A percentile compares a stretch with the other conserved stretches of the same genome.
phyloP scores from a whole-genome alignment of 2,113 vertebrate genomes.

The Ceyx melanurus region DNA sequence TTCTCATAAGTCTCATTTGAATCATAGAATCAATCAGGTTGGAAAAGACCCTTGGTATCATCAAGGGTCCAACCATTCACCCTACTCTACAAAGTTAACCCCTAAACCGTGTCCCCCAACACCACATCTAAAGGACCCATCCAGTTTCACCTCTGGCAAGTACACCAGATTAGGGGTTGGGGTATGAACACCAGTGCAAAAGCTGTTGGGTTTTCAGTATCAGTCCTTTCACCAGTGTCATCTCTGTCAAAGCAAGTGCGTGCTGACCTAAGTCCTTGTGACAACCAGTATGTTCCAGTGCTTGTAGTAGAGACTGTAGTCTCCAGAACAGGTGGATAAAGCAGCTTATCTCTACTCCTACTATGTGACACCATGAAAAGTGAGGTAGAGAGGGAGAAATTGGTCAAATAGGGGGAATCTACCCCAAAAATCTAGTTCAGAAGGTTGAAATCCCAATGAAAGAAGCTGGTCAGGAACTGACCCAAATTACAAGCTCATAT shows the following conservation, averaged over 20 bases:
- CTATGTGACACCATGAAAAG: background rate
- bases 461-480: background rate
- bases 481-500: background rate
- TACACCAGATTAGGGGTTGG: fast-evolving
- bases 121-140: no score
- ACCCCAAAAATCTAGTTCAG: background rate
- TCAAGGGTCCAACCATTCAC: no score
- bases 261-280: background rate
- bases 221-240: background rate
- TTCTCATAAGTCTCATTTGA: background rate
- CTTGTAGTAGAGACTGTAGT: background rate
- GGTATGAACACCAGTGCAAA: background rate
- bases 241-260: background rate
- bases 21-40: no score
- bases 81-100: no score
- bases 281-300: background rate
- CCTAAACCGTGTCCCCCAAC: no score
- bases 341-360: background rate
- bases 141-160: background rate
- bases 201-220: background rate
- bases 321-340: fast-evolving
- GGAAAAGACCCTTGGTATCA: no score
- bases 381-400: background rate
- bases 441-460: background rate
- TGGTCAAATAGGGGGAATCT: background rate